Evolutionary conservation across 2,113 vertebrate genomes (phyloP).

Genomic region (Procapra przewalskii): DNA sequence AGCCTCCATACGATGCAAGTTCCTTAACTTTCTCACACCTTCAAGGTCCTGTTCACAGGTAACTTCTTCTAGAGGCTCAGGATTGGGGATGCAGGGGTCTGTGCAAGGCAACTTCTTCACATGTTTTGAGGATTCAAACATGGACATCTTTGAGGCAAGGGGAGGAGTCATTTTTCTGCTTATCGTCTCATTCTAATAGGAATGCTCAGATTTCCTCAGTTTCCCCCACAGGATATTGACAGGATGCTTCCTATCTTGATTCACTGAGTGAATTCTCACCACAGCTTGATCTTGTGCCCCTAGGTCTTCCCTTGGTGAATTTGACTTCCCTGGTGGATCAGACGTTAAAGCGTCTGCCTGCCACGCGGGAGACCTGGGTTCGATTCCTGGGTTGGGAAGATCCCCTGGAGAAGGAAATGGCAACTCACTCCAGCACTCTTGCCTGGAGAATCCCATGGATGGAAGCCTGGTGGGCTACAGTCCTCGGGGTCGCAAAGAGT

Average conservation of each 20-base stretch:
- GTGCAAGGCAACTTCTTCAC: too few species aligned
- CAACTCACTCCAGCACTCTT: too few species aligned
- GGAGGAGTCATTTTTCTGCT: fast-evolving
- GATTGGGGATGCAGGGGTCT: background rate
- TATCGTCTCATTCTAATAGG: background rate
- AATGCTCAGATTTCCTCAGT: background rate
- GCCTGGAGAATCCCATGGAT: too few species aligned
- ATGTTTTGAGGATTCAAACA: background rate
- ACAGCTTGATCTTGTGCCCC: fast-evolving
- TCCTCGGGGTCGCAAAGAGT: too few species aligned
- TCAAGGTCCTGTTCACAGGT: background rate
- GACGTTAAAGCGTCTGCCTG: too few species aligned
- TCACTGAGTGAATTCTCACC: background rate
- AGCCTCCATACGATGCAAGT: fast-evolving
- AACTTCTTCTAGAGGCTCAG: background rate
- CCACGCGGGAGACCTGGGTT: too few species aligned
- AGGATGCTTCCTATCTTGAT: fast-evolving
- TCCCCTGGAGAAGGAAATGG: too few species aligned
- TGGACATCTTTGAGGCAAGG: fast-evolving
- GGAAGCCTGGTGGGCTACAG: too few species aligned
- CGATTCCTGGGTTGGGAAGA: too few species aligned
- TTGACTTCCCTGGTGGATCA: too few species aligned
- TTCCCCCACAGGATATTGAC: background rate
- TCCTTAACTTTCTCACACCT: background rate
- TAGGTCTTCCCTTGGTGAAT: background rate